These are phyloP conservation scores for Diabrotica virgifera DNA, from an alignment of 1,140 invertebrate species.

Conservation along the genomic window DNA sequence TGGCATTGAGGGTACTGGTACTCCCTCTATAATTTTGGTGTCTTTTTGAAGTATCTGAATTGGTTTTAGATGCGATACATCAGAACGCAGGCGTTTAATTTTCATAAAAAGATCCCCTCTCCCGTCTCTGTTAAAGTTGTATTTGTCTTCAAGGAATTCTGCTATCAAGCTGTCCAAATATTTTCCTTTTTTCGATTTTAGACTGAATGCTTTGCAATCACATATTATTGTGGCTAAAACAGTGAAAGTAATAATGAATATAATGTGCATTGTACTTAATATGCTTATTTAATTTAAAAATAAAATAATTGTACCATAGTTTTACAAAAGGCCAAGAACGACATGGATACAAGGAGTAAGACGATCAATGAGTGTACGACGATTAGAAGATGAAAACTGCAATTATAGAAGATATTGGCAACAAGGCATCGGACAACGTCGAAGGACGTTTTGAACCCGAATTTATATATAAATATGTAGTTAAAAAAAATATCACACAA, in stretches of 20 bases:
- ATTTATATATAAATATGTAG: too few species aligned
- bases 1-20: conserved; percentile 52
- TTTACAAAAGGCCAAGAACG: too few species aligned
- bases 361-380: too few species aligned
- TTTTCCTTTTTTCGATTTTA: conserved; percentile 59
- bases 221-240: conserved; percentile 68
- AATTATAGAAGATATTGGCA: too few species aligned
- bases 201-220: conserved; percentile 68
- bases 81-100: conserved; percentile 46
- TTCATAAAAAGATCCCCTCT: conserved; percentile 40
- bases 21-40: conserved; percentile 48
- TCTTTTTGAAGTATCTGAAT: conserved; percentile 52
- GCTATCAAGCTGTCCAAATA: conserved; percentile 58
- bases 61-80: conserved; percentile 47
- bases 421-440: too few species aligned
- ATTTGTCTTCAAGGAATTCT: conserved; percentile 49
- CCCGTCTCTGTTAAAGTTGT: conserved; percentile 39
- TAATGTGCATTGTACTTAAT: too few species aligned
- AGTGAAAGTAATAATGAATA: background rate
- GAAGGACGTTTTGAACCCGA: too few species aligned
- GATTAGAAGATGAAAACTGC: too few species aligned
- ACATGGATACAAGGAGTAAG: too few species aligned
- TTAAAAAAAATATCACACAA: too few species aligned
- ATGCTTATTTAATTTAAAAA: too few species aligned
- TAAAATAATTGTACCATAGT: too few species aligned